A percentile compares a stretch with the other conserved stretches of the same genome.
Evolutionary conservation across 2,888 invertebrate genomes (phyloP).

Genomic region (Drosophila differens): DNA sequence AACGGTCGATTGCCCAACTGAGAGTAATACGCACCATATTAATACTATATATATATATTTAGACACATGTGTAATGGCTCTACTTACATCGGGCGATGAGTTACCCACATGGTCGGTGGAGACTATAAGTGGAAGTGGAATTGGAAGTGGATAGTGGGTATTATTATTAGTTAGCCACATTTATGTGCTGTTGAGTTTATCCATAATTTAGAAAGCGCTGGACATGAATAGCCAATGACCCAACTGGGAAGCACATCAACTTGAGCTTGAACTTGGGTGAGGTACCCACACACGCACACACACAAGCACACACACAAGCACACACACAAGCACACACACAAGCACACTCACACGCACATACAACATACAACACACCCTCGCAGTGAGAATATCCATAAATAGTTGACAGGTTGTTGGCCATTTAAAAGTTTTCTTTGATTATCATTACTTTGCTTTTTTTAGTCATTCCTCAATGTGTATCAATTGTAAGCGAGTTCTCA

Average conservation of each 20-base stretch:
- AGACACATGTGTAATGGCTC: conserved; percentile 3
- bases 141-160: conserved; percentile 17
- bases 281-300: conserved; percentile 9
- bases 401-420: conserved; percentile 65
- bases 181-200: conserved; percentile 38
- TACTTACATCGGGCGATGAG: conserved; percentile 82
- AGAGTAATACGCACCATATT: conserved; percentile 14
- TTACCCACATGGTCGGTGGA: conserved; percentile 80
- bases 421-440: conserved; percentile 71
- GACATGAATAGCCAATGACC: conserved; percentile 65
- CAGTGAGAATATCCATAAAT: conserved; percentile 43
- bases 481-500: conserved; percentile 36
- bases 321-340: conserved; percentile 5
- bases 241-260: conserved; percentile 49
- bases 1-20: conserved; percentile 75
- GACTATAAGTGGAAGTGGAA: conserved; percentile 52
- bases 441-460: conserved; percentile 31
- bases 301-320: conserved; percentile 7
- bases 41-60: conserved; percentile 20
- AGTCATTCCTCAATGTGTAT: conserved; percentile 26
- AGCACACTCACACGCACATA: neutral
- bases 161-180: conserved; percentile 64
- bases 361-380: conserved; percentile 7
- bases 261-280: conserved; percentile 64
- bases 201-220: conserved; percentile 61